Percentiles rank a stretch among this genome's conserved stretches.
Conservation (phyloP, 2,888 invertebrate species). For the Cheilosia pagana region DNA sequence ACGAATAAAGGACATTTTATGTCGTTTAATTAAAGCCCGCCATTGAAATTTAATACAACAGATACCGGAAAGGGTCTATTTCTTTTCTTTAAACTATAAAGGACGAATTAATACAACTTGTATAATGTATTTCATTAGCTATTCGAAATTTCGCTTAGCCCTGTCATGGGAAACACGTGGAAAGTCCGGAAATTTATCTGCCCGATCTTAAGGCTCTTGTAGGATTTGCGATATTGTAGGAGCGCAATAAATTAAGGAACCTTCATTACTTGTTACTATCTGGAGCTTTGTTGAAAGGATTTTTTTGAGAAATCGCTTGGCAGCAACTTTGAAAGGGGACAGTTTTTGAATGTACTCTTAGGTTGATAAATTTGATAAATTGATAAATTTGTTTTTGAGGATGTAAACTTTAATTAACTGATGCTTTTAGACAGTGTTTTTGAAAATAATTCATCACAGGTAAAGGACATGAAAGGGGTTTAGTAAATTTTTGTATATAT, state of each 20-base stretch:
- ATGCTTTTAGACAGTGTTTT: no score
- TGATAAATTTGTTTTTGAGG: no score
- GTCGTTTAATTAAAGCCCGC: constrained; percentile 37
- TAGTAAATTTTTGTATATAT: no score
- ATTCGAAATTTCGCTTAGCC: constrained; percentile 7
- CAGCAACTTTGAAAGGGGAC: neutral
- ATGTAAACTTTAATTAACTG: no score
- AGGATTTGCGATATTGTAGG: neutral
- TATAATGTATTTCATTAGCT: neutral
- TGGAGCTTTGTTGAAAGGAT: constrained; percentile 6
- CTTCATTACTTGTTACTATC: neutral
- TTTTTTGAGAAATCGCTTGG: neutral
- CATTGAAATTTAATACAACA: constrained; percentile 16
- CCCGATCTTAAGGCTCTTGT: neutral
- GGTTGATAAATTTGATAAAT: no score
- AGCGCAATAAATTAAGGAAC: constrained; percentile 9
- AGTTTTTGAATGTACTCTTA: neutral
- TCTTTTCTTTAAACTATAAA: constrained; percentile 9
- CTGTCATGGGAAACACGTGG: constrained; percentile 1
- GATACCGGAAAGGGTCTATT: neutral
- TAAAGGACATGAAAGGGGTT: no score
- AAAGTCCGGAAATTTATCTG: constrained; percentile 8
- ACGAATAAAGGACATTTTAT: constrained; percentile 7
- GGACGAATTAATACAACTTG: constrained; percentile 17
- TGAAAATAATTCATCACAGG: no score